Percentiles rank a stretch among this genome's conserved stretches.
These are phyloP conservation scores for Spicauda simplicius DNA, from an alignment of 2,888 invertebrate species.

Conservation along the genomic window DNA sequence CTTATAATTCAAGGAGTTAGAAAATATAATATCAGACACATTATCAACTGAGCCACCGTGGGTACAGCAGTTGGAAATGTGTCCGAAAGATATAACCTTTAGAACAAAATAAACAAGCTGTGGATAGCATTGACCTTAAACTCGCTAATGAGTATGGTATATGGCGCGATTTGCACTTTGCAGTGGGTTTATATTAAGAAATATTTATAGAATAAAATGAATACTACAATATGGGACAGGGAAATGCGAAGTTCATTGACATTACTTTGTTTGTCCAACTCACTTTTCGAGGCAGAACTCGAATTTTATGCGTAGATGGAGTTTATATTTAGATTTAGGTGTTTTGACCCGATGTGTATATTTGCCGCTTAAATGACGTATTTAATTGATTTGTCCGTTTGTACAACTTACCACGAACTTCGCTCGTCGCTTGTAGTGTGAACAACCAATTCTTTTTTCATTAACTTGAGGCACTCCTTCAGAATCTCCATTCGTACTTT, in stretches of 20 bases:
- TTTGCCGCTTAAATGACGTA: background rate
- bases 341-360: slow-evolving; percentile 49
- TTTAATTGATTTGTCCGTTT: background rate
- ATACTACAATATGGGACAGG: slow-evolving; percentile 29
- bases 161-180: slow-evolving; percentile 7
- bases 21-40: too few species aligned
- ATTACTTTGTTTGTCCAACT: slow-evolving; percentile 63
- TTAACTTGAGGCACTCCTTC: slow-evolving; percentile 48
- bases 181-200: background rate
- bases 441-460: slow-evolving; percentile 88
- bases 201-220: slow-evolving; percentile 29
- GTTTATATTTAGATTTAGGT: slow-evolving; percentile 64
- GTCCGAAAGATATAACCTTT: background rate
- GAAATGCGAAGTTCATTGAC: slow-evolving; percentile 58
- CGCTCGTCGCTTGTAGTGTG: slow-evolving; percentile 93
- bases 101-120: background rate
- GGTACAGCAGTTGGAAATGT: too few species aligned
- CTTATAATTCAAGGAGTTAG: too few species aligned
- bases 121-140: slow-evolving; percentile 31
- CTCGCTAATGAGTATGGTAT: slow-evolving; percentile 10
- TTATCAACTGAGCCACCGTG: too few species aligned
- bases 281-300: slow-evolving; percentile 52
- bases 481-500: slow-evolving; percentile 54
- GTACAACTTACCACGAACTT: slow-evolving; percentile 91
- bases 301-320: slow-evolving; percentile 55